Evolutionary conservation across 2,113 vertebrate genomes (phyloP), one percentile per base, ranked within the genome.

Genomic region (Orthonyx spaldingii): DNA sequence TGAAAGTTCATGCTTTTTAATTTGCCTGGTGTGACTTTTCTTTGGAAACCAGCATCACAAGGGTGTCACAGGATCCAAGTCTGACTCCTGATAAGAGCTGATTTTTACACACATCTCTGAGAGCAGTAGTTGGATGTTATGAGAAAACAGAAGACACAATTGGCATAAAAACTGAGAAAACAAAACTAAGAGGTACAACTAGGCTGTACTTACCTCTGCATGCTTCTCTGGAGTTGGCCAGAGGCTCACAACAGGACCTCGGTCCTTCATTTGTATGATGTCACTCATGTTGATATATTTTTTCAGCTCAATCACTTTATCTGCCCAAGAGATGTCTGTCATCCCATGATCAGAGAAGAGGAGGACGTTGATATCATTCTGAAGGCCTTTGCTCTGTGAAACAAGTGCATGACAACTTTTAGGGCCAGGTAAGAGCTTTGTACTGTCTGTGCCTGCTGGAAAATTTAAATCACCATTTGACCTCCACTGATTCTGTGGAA

Each of bases 321-420:
- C 98, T 81, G 97, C 98, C 99, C 99, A 99, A 78, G 98, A 96
- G 86, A 99, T 97, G 50, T 98, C 98, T 2, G 99, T 99, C 99
- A 99, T 99, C 3, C 99, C 99, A 0, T 99, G 99, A 90, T 99
- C 99, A 1, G 99, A 99, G 97, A 99, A 99, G 57, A 99, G 84
- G 69, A 99, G 61, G 80, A 99, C 96, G 0, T 99, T 99, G 87
- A 99, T 24, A 15, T 98, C 50, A 13, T 98, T 91, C 77, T 92
- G 96, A 96, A 99, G 97, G 17, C 96, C 96, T 81, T 97, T 98
- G 42, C 98, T 98, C 99, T 99, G 98, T 72, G 93, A 82, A 95
- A n/a, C 2, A 2, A 93, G 55, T 8, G 37, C 14, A 27, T 22
- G 11, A 84, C 4, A 20, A 16, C 76, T 3, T 6, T 71, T 41